Evolutionary conservation across 2,797 vertebrate species (phyloP), one percentile per base, ranked within the genome.

Genomic region (Pseudochromis fuscus): DNA sequence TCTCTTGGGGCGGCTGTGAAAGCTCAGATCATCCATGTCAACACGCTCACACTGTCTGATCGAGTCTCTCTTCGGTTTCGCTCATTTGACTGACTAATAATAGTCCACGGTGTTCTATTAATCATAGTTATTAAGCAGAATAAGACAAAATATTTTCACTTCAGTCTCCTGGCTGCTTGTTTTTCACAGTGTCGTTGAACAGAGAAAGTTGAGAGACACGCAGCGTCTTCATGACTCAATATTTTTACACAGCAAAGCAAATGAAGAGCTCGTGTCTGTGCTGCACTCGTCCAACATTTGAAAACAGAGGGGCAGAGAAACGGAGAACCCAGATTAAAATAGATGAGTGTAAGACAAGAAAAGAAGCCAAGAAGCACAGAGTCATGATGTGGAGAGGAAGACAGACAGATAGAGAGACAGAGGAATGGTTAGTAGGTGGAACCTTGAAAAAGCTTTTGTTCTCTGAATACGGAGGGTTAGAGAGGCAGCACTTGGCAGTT

Each of bases 401-500:
- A 50, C 48, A 81, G 72, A 75, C 55, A 50, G 63, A 70, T 56
- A 40, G 38, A 71, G 60, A 40, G 35, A 71, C 44, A 46, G 73
- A 70, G 77, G 50, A 81, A 67, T 52, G 74, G 73, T 75, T 86
- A 56, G 82, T 75, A 88, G 79, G 85, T 85, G 84, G 81, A 70
- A 77, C 81, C 86, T 82, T 83, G 84, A 84, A 86, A 81, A 81
- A 87, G 84, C 77, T 83, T 87, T 84, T 83, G 87, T 89, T 89
- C 76, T 89, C 63, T 72, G 72, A 86, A 85, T 86, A 86, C 9
- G 7, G 15, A 76, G 80, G 66, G 81, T 87, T 79, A 84, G 83
- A 45, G 70, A 91, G 79, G 79, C 84, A 86, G 80, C 83, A 81
- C 85, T 92, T 92, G 92, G 89, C 90, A 86, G 87, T 72, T 85